These are phyloP conservation scores for Thecophora atra DNA, from an alignment of 2,888 invertebrate species.

Conservation along the genomic window DNA sequence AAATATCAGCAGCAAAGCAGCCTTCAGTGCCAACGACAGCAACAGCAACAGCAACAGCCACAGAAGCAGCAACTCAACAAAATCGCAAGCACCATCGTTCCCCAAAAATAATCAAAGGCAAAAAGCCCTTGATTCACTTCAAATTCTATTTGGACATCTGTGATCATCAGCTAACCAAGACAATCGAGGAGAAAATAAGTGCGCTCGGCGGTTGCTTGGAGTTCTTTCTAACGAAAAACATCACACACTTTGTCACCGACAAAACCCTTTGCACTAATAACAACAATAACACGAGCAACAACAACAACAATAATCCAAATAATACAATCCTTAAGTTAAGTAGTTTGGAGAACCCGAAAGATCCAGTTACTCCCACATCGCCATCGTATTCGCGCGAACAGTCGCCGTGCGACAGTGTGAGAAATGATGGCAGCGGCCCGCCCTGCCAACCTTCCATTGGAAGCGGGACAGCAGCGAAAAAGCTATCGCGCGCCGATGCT, in stretches of 20 bases:
- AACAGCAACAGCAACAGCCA: conserved; percentile 48
- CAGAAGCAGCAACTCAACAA: conserved; percentile 40
- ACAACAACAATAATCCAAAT: conserved; percentile 42
- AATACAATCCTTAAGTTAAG: conserved; percentile 37
- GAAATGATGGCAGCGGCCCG: conserved; percentile 16
- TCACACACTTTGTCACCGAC: conserved; percentile 66
- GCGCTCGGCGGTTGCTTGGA: conserved; percentile 72
- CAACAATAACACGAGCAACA: conserved; percentile 29
- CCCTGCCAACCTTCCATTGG: conserved; percentile 18
- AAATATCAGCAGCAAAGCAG: conserved; percentile 50
- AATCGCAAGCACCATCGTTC: conserved; percentile 37
- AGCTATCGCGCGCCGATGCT: conserved; percentile 75
- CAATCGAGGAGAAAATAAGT: conserved; percentile 75
- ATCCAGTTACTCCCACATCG: conserved; percentile 56
- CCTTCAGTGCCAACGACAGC: conserved; percentile 46
- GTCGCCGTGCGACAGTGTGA: conserved; percentile 38
- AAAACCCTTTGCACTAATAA: conserved; percentile 46
- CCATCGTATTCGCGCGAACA: conserved; percentile 50
- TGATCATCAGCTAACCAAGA: conserved; percentile 73
- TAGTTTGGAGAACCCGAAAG: conserved; percentile 53
- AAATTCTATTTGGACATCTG: conserved; percentile 81
- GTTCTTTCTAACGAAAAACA: conserved; percentile 62
- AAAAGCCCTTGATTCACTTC: conserved; percentile 73
- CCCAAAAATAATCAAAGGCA: conserved; percentile 65
- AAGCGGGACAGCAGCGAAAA: conserved; percentile 45